These are phyloP conservation scores for Cavia porcellus DNA, from an alignment of 2,113 vertebrate genomes.

Conservation along the genomic window DNA sequence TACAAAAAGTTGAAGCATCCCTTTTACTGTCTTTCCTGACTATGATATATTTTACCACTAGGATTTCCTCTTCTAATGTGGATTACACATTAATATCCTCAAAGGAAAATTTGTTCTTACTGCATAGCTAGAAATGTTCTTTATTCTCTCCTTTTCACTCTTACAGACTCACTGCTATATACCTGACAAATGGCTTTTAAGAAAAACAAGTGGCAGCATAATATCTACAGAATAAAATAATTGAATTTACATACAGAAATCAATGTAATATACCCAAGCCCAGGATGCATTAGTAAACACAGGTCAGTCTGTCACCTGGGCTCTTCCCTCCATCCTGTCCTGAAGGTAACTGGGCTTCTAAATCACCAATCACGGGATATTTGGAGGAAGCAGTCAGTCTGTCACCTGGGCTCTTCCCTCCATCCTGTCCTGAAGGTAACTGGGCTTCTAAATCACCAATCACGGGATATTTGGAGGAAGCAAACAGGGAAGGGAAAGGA, in stretches of 20 bases:
- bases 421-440: background rate
- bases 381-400: too few species aligned
- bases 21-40: background rate
- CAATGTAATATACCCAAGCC: background rate
- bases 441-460: background rate
- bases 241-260: background rate
- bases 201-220: background rate
- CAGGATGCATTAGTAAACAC: background rate
- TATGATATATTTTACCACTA: background rate
- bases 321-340: background rate
- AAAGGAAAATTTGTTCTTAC: background rate
- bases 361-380: background rate
- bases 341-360: background rate
- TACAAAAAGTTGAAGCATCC: background rate
- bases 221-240: background rate
- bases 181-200: background rate
- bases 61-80: background rate
- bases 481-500: too few species aligned
- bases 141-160: background rate
- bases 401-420: background rate
- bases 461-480: background rate
- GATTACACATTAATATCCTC: background rate
- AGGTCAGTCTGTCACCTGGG: background rate
- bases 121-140: background rate
- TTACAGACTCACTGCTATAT: background rate